Conservation (phyloP, 1,140 invertebrate species). For the Pantala flavescens region DNA sequence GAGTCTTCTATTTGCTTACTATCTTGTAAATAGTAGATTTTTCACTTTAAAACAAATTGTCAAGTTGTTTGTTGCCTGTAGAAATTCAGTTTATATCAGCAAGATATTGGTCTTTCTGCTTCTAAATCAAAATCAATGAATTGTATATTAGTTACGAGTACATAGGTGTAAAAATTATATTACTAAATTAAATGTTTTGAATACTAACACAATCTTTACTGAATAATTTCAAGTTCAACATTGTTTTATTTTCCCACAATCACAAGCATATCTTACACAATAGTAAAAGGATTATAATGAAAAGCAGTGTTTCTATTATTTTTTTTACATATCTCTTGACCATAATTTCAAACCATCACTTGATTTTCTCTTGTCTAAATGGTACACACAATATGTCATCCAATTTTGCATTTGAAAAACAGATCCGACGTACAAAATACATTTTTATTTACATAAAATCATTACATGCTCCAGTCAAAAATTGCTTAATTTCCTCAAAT, state of each 20-base stretch:
- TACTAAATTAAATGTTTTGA: too few species aligned
- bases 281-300: not conserved
- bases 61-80: too few species aligned
- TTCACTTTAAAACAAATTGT: too few species aligned
- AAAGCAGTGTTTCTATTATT: not conserved
- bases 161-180: too few species aligned
- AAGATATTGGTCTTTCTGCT: too few species aligned
- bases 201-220: too few species aligned
- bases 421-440: not conserved
- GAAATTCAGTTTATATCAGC: too few species aligned
- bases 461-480: not conserved
- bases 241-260: slow-evolving; percentile 10
- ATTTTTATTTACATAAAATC: slow-evolving; percentile 1
- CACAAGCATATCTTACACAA: slow-evolving; percentile 9
- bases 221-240: not conserved
- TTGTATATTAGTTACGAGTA: too few species aligned
- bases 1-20: too few species aligned
- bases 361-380: not conserved
- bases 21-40: too few species aligned
- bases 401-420: too few species aligned
- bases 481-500: not conserved
- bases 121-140: too few species aligned
- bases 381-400: not conserved
- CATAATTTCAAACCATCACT: not conserved
- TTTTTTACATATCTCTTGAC: not conserved